A percentile compares a stretch with the other conserved stretches of the same genome.
Evolutionary conservation across 2,888 invertebrate species (phyloP).

Genomic region (Noctua fimbriata): DNA sequence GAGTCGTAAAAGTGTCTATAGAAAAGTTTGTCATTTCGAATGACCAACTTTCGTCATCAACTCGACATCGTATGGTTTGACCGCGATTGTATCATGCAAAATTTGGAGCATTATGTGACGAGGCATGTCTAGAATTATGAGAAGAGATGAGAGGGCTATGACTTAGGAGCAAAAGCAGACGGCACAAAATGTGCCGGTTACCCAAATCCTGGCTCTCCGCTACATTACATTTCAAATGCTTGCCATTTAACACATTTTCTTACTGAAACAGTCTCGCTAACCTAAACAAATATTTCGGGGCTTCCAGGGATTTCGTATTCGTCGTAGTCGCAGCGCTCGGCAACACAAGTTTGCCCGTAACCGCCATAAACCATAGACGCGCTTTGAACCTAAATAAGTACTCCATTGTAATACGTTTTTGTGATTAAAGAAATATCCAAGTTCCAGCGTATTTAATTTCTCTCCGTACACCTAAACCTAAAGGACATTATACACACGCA

Average conservation of each 20-base stretch:
- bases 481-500: too few species aligned
- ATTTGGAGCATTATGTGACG: neutral
- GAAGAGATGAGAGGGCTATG: neutral
- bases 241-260: conserved; percentile 43
- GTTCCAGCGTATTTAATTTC: too few species aligned
- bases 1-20: neutral
- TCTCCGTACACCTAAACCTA: too few species aligned
- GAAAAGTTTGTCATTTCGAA: too few species aligned
- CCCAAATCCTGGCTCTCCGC: conserved; percentile 26
- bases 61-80: too few species aligned
- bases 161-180: neutral
- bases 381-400: too few species aligned
- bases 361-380: too few species aligned
- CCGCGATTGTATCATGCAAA: neutral
- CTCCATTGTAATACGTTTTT: too few species aligned
- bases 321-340: too few species aligned
- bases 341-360: too few species aligned
- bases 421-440: too few species aligned
- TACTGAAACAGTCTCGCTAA: conserved; percentile 27
- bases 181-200: conserved; percentile 2
- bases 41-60: too few species aligned
- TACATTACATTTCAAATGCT: conserved; percentile 43
- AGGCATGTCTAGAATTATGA: neutral
- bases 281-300: conserved; percentile 3
- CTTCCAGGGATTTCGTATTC: conserved; percentile 3